Evolutionary conservation across 2,113 vertebrate species (phyloP), one percentile per base, ranked within the genome.

Genomic region (Triplophysa tibetana): DNA sequence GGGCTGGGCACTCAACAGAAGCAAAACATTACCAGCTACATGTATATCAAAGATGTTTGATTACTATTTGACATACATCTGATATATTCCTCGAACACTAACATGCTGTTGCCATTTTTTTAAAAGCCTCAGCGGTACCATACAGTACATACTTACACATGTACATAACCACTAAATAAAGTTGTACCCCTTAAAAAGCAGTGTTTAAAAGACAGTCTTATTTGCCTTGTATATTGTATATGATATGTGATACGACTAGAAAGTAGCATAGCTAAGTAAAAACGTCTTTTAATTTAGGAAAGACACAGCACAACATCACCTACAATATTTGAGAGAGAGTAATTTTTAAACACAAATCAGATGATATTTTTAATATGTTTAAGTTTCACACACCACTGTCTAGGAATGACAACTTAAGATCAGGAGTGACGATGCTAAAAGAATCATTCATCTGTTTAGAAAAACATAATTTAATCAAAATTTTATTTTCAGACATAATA

Each of bases 21-120:
- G 45, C 62, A 83, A 77, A 80, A 56, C 41, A 11, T 29, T 56
- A 21, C 29, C 14, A 65, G 38, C 48, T 45, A 29, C 62, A 26
- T 45, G 24, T 52, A 54, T 52, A 29, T 17, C 60, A 24, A 8
- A 73, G 8, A 3, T 23, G 19, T 33, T 56, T 17, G n/a, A 69
- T n/a, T 21, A 50, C 16, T 17, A 16, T 69, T 69, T 50, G 66
- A 50, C 66, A 29, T 29, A 29, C 29, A 29, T 29, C 29, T 29
- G 29, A 29, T 29, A 29, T 8, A 8, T 38, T 38, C 33, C 6
- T 38, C 29, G 33, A 38, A 7, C 6, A 38, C 33, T 38, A 38
- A 38, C 33, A 50, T 45, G 43, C 11, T 45, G 43, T 12, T 45
- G 24, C 26, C 26, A 29, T 52, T 23, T 19, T 29, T 70, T 16